These are phyloP conservation scores for Speoplatyrhinus poulsoni DNA, from an alignment of 2,113 vertebrate genomes.

Conservation along the genomic window DNA sequence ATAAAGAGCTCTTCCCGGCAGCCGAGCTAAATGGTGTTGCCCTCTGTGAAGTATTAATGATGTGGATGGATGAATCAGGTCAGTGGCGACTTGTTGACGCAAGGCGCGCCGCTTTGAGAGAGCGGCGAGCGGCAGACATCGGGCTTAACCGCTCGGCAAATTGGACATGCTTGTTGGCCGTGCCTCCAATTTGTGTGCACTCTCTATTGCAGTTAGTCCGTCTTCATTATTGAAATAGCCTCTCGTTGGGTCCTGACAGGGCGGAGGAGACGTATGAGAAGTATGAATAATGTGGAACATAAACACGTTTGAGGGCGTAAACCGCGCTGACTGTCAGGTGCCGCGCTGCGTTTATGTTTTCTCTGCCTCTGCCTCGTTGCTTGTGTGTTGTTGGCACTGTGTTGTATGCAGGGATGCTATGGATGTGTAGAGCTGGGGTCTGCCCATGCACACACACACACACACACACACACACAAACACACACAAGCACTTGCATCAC, in stretches of 20 bases:
- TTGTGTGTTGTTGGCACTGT: conserved; percentile 26
- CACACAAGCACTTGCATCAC: conserved; percentile 2
- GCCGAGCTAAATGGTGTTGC: conserved; percentile 63
- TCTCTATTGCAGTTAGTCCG: conserved; percentile 73
- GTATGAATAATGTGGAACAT: conserved; percentile 71
- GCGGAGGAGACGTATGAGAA: conserved; percentile 50
- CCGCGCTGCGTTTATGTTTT: conserved; percentile 24
- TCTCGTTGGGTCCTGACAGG: conserved; percentile 66
- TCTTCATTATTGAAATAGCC: conserved; percentile 75
- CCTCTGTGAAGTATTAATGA: conserved; percentile 70
- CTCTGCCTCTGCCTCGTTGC: background rate
- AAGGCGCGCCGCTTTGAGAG: conserved; percentile 48
- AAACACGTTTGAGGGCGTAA: conserved; percentile 58
- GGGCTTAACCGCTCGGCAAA: conserved; percentile 73
- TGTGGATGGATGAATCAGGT: conserved; percentile 68
- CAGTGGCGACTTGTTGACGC: conserved; percentile 60
- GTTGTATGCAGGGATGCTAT: conserved; percentile 52
- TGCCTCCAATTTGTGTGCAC: conserved; percentile 70
- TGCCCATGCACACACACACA: conserved; percentile 1
- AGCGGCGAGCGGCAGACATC: conserved; percentile 60
- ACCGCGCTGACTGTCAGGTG: conserved; percentile 35
- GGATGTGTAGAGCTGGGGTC: conserved; percentile 61
- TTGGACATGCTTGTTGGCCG: conserved; percentile 74
- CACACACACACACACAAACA: background rate
- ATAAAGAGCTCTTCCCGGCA: conserved; percentile 64